Evolutionary conservation across 2,797 vertebrate genomes (phyloP), one percentile per base, ranked within the genome.

Genomic region (Podarcis siculus): DNA sequence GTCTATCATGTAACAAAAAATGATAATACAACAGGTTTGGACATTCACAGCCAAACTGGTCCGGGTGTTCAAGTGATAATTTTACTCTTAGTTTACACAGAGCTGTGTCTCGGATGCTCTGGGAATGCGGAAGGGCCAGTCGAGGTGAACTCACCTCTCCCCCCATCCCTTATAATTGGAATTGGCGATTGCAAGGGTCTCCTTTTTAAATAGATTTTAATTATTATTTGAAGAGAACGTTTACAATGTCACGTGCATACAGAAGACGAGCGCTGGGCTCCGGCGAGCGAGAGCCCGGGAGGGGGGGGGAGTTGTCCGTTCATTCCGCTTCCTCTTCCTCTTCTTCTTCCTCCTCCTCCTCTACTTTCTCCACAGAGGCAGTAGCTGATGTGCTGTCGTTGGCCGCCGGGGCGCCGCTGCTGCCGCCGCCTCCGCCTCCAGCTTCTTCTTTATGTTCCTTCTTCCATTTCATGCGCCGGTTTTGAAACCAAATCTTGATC

Each of bases 401-500:
- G 86, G 94, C 93, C 27, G 90, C 83, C 2, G 95, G 55, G 35
- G 73, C 42, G 87, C 84, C 78, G 30, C 86, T 66, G 37, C 86
- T 85, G 4, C 80, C 73, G 42, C 89, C 90, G 17, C 89, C 90
- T 30, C 93, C 90, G 17, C 90, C 90, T 30, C 93, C 90, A 61
- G 91, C 95, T 49, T 98, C 97, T 8, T 97, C 97, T 89, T 98
- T 98, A 90, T 98, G 96, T 80, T 98, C 98, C 61, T 98, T 98
- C 96, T 98, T 98, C 98, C 98, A 98, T 87, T 98, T 98, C 98
- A 98, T 98, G 93, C 98, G 97, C 39, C 98, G 97, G 94, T 98
- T 98, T 95, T 98, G 98, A 94, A 98, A 98, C 98, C 98, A 98
- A 95, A 98, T 98, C 95, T 98, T 98, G 94, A 98, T 98, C 96